A percentile compares a stretch with the other conserved stretches of the same genome.
phyloP scores from a whole-genome alignment of 2,797 vertebrate species.

The Podarcis lilfordi region DNA sequence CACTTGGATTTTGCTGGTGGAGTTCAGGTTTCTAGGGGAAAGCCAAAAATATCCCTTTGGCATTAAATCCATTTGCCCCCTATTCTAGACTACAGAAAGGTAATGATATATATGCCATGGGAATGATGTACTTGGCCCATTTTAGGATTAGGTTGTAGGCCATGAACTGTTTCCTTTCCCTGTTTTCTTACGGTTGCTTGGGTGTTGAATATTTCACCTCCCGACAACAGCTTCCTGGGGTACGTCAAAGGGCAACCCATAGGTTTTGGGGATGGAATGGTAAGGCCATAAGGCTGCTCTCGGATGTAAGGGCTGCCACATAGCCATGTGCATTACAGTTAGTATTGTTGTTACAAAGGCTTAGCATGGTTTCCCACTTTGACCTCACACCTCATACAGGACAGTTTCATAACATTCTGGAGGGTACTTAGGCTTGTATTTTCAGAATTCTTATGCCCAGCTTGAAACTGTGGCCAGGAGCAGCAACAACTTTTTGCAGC shows the following conservation, averaged over 20 bases:
- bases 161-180: background rate
- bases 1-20: too few species aligned
- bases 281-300: background rate
- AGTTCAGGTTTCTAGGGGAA: too few species aligned
- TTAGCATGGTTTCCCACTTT: background rate
- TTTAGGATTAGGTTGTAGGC: background rate
- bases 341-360: background rate
- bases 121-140: background rate
- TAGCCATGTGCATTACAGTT: background rate
- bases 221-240: background rate
- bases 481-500: background rate
- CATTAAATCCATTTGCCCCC: too few species aligned
- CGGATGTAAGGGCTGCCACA: background rate
- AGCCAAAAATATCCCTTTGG: too few species aligned
- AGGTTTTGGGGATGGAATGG: background rate
- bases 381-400: background rate
- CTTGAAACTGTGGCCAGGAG: background rate
- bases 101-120: background rate
- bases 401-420: background rate
- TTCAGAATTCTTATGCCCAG: background rate
- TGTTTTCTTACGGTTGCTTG: background rate
- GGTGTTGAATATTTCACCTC: background rate
- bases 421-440: too few species aligned
- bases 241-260: background rate
- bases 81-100: background rate